A percentile compares a stretch with the other conserved stretches of the same genome.
Conservation (phyloP, 1,140 invertebrate genomes). For the Apis cerana region DNA sequence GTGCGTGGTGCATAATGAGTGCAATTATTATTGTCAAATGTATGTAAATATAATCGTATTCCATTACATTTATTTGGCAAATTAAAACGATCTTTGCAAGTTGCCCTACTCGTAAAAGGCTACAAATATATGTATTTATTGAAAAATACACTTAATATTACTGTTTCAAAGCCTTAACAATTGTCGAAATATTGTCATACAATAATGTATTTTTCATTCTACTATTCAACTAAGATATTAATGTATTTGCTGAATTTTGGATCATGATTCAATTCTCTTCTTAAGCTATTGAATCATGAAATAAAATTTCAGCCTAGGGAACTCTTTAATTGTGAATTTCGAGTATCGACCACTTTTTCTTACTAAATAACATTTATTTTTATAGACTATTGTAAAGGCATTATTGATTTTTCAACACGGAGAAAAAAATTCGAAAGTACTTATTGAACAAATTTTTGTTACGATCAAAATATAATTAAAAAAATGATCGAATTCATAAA, state of each 20-base stretch:
- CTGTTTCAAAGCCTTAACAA: slow-evolving; percentile 40
- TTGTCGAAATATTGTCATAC: slow-evolving; percentile 35
- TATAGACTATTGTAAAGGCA: slow-evolving; percentile 36
- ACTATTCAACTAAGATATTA: slow-evolving; percentile 23
- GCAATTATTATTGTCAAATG: slow-evolving; percentile 60
- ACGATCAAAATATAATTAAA: slow-evolving; percentile 9
- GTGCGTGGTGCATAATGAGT: slow-evolving; percentile 56
- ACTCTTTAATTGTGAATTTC: slow-evolving; percentile 22
- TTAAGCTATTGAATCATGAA: slow-evolving; percentile 24
- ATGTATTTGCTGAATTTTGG: slow-evolving; percentile 23
- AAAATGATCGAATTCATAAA: background rate
- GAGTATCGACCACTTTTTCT: slow-evolving; percentile 11
- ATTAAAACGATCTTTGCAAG: slow-evolving; percentile 28
- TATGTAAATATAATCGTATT: slow-evolving; percentile 60
- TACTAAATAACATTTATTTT: slow-evolving; percentile 43
- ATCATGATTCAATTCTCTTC: slow-evolving; percentile 30
- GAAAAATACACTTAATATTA: slow-evolving; percentile 41
- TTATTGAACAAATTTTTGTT: slow-evolving; percentile 7
- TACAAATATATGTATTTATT: slow-evolving; percentile 45
- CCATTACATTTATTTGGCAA: slow-evolving; percentile 47
- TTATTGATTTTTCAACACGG: slow-evolving; percentile 23
- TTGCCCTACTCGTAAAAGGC: slow-evolving; percentile 30
- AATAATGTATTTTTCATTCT: slow-evolving; percentile 45
- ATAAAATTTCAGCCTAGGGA: slow-evolving; percentile 23
- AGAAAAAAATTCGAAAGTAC: slow-evolving; percentile 9